Percentiles rank a stretch among this genome's conserved stretches.
Evolutionary conservation across 2,113 vertebrate genomes (phyloP).

Genomic region (Pteronura brasiliensis): DNA sequence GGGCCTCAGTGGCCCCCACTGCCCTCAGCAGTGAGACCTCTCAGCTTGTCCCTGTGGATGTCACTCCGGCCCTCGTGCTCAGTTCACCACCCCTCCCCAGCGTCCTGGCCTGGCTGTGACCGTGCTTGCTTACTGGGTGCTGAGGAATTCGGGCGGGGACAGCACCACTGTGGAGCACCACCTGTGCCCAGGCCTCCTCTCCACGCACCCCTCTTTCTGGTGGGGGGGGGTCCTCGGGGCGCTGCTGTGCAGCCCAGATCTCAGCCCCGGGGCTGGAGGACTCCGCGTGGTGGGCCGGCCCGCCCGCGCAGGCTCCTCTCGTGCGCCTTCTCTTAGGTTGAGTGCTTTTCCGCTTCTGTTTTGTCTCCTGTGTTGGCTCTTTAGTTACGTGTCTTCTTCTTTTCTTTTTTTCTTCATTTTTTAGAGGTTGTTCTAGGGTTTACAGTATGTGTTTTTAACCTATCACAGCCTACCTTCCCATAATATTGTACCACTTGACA

Average conservation of each 20-base stretch:
- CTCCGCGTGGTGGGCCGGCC: fast-evolving
- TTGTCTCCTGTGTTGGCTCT: not conserved
- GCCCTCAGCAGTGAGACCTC: not conserved
- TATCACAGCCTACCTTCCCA: not conserved
- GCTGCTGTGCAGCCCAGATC: not conserved
- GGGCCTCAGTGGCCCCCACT: not conserved
- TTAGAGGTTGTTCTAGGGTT: not conserved
- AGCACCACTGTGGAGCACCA: not conserved
- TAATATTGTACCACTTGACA: not conserved
- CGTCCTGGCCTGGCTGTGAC: not conserved
- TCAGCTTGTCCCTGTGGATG: not conserved
- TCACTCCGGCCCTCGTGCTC: not conserved
- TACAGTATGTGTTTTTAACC: not conserved
- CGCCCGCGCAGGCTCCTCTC: not conserved
- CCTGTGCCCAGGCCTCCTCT: not conserved
- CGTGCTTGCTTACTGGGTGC: fast-evolving
- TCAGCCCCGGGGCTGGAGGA: not conserved
- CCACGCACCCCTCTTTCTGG: not conserved
- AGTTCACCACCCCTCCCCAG: not conserved
- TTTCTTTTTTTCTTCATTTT: not conserved
- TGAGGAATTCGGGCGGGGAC: not conserved
- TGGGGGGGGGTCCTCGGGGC: not conserved
- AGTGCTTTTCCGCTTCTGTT: not conserved
- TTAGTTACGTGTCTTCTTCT: not conserved
- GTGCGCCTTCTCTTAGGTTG: not conserved